phyloP scores from a whole-genome alignment of 2,888 invertebrate genomes.

The Strigamia crassipes region DNA sequence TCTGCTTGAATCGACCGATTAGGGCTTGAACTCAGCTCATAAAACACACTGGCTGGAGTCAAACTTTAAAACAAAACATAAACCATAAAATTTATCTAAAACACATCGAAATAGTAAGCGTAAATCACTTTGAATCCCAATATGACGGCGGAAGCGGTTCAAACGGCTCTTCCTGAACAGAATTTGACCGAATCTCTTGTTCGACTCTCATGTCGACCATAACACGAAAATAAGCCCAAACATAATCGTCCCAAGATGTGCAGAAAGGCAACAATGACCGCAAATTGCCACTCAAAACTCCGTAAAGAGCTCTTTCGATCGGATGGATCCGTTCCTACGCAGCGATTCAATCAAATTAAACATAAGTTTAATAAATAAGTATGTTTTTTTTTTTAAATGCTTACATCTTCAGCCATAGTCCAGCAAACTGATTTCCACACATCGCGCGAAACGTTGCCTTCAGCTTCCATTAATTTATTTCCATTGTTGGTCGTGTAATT shows the following conservation, averaged over 20 bases:
- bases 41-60: conserved; percentile 71
- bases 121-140: conserved; percentile 52
- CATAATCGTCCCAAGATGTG: conserved; percentile 82
- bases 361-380: no score
- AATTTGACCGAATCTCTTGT: conserved; percentile 70
- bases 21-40: conserved; percentile 68
- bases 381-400: no score
- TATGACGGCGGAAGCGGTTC: conserved; percentile 53
- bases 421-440: conserved; percentile 66
- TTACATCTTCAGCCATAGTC: conserved; percentile 61
- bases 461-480: conserved; percentile 65
- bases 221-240: conserved; percentile 85
- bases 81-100: neutral
- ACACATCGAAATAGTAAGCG: neutral
- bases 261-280: conserved; percentile 75
- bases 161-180: conserved; percentile 58
- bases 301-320: conserved; percentile 69
- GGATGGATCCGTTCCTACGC: conserved; percentile 20
- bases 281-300: conserved; percentile 81
- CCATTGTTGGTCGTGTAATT: conserved; percentile 66
- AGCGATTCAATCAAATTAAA: neutral
- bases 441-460: conserved; percentile 74
- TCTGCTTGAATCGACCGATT: conserved; percentile 65
- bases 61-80: conserved; percentile 63
- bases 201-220: conserved; percentile 86